These are phyloP conservation scores for Nomia melanderi DNA, from an alignment of 1,140 invertebrate species.

Conservation along the genomic window DNA sequence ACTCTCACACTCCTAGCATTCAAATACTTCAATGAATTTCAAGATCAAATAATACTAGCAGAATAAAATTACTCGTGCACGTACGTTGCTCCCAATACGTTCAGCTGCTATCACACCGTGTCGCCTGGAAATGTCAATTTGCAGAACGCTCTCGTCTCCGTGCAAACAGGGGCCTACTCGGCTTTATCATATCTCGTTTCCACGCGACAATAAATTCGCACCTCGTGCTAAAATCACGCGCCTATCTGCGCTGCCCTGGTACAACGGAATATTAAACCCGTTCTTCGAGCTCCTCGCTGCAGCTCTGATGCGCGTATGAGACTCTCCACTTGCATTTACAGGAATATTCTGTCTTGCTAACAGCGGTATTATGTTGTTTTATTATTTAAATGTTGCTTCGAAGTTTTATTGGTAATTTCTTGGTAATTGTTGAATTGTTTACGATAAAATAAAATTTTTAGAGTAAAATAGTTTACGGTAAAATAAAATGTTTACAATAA, in stretches of 20 bases:
- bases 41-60: background rate
- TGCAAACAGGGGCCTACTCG: slow-evolving; percentile 38
- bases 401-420: background rate
- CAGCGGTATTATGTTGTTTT: background rate
- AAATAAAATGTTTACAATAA: too few species aligned
- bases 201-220: slow-evolving; percentile 52
- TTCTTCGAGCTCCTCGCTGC: background rate
- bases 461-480: too few species aligned
- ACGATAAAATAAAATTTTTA: too few species aligned
- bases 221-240: slow-evolving; percentile 42
- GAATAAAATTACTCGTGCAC: background rate
- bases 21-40: too few species aligned
- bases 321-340: background rate
- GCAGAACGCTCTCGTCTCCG: slow-evolving; percentile 45
- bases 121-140: slow-evolving; percentile 47
- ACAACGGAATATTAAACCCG: slow-evolving; percentile 18
- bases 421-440: too few species aligned
- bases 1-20: too few species aligned
- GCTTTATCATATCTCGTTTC: slow-evolving; percentile 51
- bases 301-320: background rate
- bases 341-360: background rate
- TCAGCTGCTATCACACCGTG: slow-evolving; percentile 31
- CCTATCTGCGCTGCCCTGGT: slow-evolving; percentile 26
- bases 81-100: slow-evolving; percentile 26
- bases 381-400: background rate